phyloP scores from a whole-genome alignment of 2,888 invertebrate species.

The Drosophila pullipes region DNA sequence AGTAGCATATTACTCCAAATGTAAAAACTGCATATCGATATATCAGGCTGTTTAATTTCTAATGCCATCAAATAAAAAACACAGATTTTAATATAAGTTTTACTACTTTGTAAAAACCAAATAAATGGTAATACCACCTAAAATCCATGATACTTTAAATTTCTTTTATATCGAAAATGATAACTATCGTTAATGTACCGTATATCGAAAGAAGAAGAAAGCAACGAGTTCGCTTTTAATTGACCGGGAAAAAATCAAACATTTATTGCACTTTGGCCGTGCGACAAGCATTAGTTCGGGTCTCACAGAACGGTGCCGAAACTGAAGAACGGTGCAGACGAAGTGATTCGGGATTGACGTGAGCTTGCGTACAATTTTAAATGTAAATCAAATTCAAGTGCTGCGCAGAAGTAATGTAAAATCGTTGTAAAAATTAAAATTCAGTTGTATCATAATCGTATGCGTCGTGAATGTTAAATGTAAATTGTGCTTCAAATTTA shows the following conservation, averaged over 20 bases:
- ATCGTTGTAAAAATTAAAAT: slow-evolving; percentile 47
- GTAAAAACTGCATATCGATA: slow-evolving; percentile 2
- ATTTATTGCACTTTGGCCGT: slow-evolving; percentile 34
- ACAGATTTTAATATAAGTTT: not conserved
- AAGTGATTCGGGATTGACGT: slow-evolving; percentile 18
- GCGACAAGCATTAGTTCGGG: slow-evolving; percentile 46
- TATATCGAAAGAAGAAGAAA: slow-evolving; percentile 16
- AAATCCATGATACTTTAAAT: not conserved
- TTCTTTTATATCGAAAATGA: not conserved
- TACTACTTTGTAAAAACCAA: not conserved
- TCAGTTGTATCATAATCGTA: slow-evolving; percentile 50
- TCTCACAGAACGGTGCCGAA: slow-evolving; percentile 31
- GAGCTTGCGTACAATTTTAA: slow-evolving; percentile 21
- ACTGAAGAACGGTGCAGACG: slow-evolving; percentile 10
- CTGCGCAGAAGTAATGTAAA: slow-evolving; percentile 24
- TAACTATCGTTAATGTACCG: slow-evolving; percentile 9
- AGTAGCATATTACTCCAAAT: slow-evolving; percentile 3
- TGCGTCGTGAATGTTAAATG: slow-evolving; percentile 47
- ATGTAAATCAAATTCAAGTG: slow-evolving; percentile 44
- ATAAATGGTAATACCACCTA: not conserved
- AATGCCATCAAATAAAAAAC: not conserved
- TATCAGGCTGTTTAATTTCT: not conserved
- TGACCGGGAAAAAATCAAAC: slow-evolving; percentile 71
- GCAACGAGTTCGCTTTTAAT: slow-evolving; percentile 23
- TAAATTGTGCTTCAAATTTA: slow-evolving; percentile 44